These are phyloP conservation scores for Sitobion miscanthi DNA, from an alignment of 1,140 invertebrate species.

Conservation along the genomic window DNA sequence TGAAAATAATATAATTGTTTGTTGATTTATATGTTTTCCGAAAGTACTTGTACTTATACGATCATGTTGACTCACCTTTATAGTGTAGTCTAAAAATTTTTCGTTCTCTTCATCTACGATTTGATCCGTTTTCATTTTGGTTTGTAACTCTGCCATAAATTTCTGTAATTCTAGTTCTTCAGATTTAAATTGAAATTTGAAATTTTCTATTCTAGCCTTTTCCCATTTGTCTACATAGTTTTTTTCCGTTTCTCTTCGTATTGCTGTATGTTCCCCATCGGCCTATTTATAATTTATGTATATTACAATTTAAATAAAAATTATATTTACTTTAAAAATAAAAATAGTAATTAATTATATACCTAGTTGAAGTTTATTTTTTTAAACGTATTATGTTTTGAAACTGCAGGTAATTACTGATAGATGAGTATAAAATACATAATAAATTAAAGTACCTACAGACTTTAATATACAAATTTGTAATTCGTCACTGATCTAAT, in stretches of 20 bases:
- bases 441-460: not conserved
- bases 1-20: not conserved
- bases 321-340: not conserved
- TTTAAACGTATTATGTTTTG: not conserved
- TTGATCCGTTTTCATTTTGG: not conserved
- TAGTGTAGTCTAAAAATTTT: conserved; percentile 12
- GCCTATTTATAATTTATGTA: not conserved
- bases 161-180: conserved; percentile 19
- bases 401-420: not conserved
- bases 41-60: not conserved
- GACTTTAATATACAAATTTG: not conserved
- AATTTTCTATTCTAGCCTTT: conserved; percentile 40
- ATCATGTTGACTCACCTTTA: not conserved
- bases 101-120: not conserved
- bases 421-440: not conserved
- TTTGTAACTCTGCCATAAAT: not conserved
- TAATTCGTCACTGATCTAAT: not conserved
- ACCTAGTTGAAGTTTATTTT: no score
- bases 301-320: not conserved
- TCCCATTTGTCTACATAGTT: conserved; percentile 39
- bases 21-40: not conserved
- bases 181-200: conserved; percentile 3
- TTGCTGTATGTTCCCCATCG: not conserved
- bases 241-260: conserved; percentile 45
- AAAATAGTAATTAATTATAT: no score